phyloP scores from a whole-genome alignment of 2,888 invertebrate species.

The Scrobipalpa atriplicella region DNA sequence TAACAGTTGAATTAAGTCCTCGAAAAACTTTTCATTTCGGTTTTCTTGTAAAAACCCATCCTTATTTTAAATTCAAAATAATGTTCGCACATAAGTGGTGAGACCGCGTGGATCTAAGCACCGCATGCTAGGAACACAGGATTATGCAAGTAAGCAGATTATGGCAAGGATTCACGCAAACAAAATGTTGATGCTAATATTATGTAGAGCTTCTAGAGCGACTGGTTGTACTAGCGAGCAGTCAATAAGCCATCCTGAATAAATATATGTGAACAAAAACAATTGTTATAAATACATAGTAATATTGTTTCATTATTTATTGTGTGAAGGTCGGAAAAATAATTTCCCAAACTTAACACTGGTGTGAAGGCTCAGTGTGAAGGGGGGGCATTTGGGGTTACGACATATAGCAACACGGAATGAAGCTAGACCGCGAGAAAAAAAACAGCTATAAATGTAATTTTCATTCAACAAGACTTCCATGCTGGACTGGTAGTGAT shows the following conservation, averaged over 20 bases:
- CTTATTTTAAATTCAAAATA: slow-evolving; percentile 24
- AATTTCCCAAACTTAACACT: too few species aligned
- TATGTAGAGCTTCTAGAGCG: slow-evolving; percentile 27
- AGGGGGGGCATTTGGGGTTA: too few species aligned
- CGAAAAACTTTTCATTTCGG: background rate
- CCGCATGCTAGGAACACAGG: slow-evolving; percentile 4
- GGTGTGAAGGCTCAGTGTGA: too few species aligned
- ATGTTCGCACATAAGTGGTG: slow-evolving; percentile 14
- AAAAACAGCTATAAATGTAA: too few species aligned
- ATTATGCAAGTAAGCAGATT: slow-evolving; percentile 29
- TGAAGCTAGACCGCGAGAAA: too few species aligned
- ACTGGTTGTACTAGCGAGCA: slow-evolving; percentile 47
- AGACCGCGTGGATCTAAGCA: background rate
- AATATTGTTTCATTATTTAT: too few species aligned
- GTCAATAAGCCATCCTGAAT: slow-evolving; percentile 54
- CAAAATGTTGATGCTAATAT: slow-evolving; percentile 29
- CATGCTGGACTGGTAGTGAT: too few species aligned
- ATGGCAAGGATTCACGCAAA: slow-evolving; percentile 25
- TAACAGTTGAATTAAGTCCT: background rate
- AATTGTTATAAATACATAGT: too few species aligned
- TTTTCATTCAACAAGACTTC: too few species aligned
- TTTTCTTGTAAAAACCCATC: background rate
- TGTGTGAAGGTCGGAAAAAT: too few species aligned
- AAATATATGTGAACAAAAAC: too few species aligned
- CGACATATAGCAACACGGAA: too few species aligned